A percentile compares a stretch with the other conserved stretches of the same genome.
These are phyloP conservation scores for Trematocara zebra DNA, from an alignment of 2,113 vertebrate species.

Conservation along the genomic window DNA sequence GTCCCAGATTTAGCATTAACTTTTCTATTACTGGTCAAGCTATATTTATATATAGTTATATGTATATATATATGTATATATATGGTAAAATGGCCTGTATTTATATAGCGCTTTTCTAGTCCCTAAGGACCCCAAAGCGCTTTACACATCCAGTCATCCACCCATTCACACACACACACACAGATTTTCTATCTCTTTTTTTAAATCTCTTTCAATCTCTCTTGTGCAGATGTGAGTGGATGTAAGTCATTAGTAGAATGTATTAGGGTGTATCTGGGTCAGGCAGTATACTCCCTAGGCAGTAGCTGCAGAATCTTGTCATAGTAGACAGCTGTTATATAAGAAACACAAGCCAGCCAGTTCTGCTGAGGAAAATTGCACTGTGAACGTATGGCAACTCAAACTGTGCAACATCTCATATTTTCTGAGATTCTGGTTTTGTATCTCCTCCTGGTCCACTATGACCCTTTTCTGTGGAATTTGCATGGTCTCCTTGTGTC, in stretches of 20 bases:
- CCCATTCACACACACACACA: no score
- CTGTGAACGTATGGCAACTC: neutral
- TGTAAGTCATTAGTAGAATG: constrained; percentile 55
- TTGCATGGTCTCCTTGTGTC: neutral
- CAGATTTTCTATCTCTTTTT: neutral
- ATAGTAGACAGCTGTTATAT: constrained; percentile 59
- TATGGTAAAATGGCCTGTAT: no score
- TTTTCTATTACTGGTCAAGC: neutral
- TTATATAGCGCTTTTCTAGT: no score
- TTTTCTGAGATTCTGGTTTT: neutral
- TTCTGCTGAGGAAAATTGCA: constrained; percentile 19
- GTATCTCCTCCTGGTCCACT: neutral
- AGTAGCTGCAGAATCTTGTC: constrained; percentile 58
- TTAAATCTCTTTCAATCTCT: neutral
- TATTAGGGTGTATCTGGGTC: constrained; percentile 67
- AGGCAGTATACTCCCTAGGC: constrained; percentile 44
- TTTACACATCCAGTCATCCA: no score
- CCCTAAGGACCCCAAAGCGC: no score
- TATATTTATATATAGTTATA: neutral
- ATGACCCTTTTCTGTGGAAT: neutral
- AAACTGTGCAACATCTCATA: neutral
- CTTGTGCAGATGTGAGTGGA: constrained; percentile 54
- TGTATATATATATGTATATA: neutral
- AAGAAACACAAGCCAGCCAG: constrained; percentile 39
- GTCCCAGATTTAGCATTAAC: neutral